Evolutionary conservation across 2,113 vertebrate genomes (phyloP), one percentile per base, ranked within the genome.

Genomic region (Laticauda laticaudata): DNA sequence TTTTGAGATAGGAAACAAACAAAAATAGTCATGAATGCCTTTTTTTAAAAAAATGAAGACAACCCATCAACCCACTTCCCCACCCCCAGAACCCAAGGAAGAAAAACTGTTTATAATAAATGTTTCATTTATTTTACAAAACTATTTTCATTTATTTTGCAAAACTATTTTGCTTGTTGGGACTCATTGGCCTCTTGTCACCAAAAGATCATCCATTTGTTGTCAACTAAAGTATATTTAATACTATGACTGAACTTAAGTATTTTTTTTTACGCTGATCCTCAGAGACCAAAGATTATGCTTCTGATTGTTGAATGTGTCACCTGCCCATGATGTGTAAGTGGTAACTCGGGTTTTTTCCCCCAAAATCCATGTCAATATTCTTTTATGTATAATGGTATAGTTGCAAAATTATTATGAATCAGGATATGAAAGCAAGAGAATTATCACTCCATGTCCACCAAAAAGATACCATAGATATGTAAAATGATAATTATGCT

Each of bases 341-440:
- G 61, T 12, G 11, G 12, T 69, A n/a, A 64, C n/a, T n/a, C 14
- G 14, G 0, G 0, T 69, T n/a, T 15, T 5, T 5, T 0, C 5
- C 23, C 24, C 2, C 2, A 51, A 90, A n/a, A 69, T 91, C 23
- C 34, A 9, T 2, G 23, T 91, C 64, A 91, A 23, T 39, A 23
- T 54, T 34, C 90, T 54, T 11, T 2, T 15, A 69, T 69, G 11
- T 15, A 69, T 69, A 34, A 69, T 34, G 29, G 5, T 69, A 69
- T 69, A 69, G 12, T 23, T 48, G 24, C 24, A 29, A 90, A 69
- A 69, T 4, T 21, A 6, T 48, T 26, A 8, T 45, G 14, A 34
- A 29, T 45, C 53, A 55, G 64, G 14, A 3, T 39, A 54, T 11
- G 21, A 39, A 85, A 69, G 64, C 39, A 43, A 18, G 56, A 48